Evolutionary conservation across 2,888 invertebrate species (phyloP).

Genomic region (Drosophila cognata): DNA sequence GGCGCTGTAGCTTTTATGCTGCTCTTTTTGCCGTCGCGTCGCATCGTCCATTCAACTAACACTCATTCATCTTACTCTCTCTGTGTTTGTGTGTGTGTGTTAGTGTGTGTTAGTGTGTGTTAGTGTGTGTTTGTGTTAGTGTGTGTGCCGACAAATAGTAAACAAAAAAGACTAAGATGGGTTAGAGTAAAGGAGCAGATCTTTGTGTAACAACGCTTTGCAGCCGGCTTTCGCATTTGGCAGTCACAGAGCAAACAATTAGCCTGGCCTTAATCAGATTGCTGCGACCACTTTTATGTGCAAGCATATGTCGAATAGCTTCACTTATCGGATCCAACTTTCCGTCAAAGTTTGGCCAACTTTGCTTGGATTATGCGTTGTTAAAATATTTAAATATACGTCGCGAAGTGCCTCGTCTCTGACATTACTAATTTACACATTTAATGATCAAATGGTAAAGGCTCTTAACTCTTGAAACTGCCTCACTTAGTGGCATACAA

Average conservation of each 20-base stretch:
- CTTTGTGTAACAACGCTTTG: constrained; percentile 33
- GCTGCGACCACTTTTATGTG: constrained; percentile 40
- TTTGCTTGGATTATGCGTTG: constrained; percentile 35
- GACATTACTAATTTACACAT: neutral
- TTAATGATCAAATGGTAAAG: constrained; percentile 12
- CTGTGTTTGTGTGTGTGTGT: neutral
- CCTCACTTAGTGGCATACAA: neutral
- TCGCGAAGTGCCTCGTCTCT: neutral
- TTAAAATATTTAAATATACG: constrained; percentile 63
- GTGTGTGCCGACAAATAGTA: constrained; percentile 26
- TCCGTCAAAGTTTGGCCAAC: constrained; percentile 9
- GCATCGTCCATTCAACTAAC: constrained; percentile 60
- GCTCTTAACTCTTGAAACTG: too few relatives aligned
- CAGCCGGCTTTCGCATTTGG: constrained; percentile 46
- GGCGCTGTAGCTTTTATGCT: constrained; percentile 50
- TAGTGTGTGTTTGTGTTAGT: neutral
- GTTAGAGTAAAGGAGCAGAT: constrained; percentile 16
- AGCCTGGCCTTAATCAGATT: constrained; percentile 73
- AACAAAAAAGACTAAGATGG: constrained; percentile 9
- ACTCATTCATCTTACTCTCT: constrained; percentile 68
- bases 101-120: constrained; percentile 1
- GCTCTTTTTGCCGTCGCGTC: constrained; percentile 63
- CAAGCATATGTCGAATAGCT: neutral
- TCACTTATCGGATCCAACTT: constrained; percentile 2
- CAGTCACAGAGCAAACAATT: constrained; percentile 67